These are phyloP conservation scores for Phalacrocorax brasilianus DNA, from an alignment of 2,113 vertebrate genomes.

Conservation along the genomic window DNA sequence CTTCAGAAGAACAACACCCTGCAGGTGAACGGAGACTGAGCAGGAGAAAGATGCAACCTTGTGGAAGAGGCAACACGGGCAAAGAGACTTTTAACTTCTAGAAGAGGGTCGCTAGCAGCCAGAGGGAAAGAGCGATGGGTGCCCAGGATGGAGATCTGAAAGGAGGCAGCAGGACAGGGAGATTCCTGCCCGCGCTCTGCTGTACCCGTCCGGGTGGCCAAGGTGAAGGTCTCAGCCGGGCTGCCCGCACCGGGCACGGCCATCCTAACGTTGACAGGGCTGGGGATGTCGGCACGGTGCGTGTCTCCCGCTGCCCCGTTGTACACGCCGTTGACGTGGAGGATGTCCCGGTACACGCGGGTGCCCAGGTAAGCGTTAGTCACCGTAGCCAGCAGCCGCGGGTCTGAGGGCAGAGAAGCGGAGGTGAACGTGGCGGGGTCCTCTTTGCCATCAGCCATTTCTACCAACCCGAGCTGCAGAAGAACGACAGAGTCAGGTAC, in stretches of 20 bases:
- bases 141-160: accelerated
- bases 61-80: not conserved
- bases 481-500: too few relatives aligned
- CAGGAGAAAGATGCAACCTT: accelerated
- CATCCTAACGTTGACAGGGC: conserved; percentile 80
- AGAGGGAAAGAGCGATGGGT: not conserved
- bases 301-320: conserved; percentile 81
- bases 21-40: accelerated
- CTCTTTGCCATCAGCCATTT: not conserved
- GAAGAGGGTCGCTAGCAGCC: not conserved
- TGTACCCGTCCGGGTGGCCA: conserved; percentile 85
- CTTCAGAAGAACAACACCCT: not conserved
- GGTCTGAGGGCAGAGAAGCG: conserved; percentile 79
- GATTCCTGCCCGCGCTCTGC: accelerated
- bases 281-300: conserved; percentile 89
- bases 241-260: not conserved
- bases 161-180: not conserved
- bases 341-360: conserved; percentile 75
- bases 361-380: conserved; percentile 89
- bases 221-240: conserved; percentile 67
- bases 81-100: accelerated
- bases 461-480: not conserved
- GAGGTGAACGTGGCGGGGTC: conserved; percentile 83
- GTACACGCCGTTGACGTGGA: conserved; percentile 89
- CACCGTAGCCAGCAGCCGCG: conserved; percentile 83